These are phyloP conservation scores for Aleiodes testaceus DNA, from an alignment of 2,888 invertebrate genomes.

Conservation along the genomic window DNA sequence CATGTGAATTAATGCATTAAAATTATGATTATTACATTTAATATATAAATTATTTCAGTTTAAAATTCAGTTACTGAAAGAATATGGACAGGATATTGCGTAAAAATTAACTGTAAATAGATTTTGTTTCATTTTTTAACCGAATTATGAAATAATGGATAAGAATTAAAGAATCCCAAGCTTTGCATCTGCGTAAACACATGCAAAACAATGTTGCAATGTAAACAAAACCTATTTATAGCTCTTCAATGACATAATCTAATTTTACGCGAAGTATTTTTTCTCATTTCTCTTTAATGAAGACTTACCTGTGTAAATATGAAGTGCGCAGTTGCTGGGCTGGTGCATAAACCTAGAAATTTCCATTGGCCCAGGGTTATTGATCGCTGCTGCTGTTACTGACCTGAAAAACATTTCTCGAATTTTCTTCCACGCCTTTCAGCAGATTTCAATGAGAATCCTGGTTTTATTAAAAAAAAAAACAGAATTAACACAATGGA, in stretches of 20 bases:
- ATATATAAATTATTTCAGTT: no score
- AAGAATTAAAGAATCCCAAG: no score
- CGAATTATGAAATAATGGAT: no score
- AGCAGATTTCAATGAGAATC: neutral
- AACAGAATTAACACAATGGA: no score
- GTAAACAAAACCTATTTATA: conserved; percentile 4
- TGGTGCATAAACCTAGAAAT: conserved; percentile 5
- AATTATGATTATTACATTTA: no score
- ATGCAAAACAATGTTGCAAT: neutral
- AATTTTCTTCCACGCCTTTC: neutral
- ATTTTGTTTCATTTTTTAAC: no score
- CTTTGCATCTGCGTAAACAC: neutral
- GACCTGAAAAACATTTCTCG: conserved; percentile 25
- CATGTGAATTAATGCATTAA: no score
- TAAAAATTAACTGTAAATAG: no score
- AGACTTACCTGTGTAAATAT: neutral
- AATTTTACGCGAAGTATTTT: neutral
- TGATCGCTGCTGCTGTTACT: conserved; percentile 11
- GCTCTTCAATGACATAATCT: conserved; percentile 1
- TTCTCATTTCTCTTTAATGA: neutral
- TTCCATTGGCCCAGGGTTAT: conserved; percentile 27
- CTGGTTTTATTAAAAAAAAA: no score
- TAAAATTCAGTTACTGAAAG: no score
- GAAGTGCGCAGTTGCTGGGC: conserved; percentile 22
- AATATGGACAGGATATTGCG: no score